Percentiles rank a stretch among this genome's conserved stretches.
Evolutionary conservation across 2,113 vertebrate genomes (phyloP).

Genomic region (Shinisaurus crocodilurus): DNA sequence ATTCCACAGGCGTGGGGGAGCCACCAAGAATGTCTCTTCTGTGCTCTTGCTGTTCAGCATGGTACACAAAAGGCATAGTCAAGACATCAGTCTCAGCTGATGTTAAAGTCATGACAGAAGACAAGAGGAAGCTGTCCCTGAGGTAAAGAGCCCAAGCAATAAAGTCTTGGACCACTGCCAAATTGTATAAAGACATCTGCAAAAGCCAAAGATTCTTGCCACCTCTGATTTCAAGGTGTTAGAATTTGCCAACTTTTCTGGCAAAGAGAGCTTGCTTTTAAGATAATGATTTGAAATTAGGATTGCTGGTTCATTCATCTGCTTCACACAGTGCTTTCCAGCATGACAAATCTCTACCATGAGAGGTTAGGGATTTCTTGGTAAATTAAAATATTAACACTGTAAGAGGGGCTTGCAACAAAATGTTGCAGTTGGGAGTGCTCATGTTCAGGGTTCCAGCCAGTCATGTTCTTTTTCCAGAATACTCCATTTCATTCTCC

Average conservation of each 20-base stretch:
- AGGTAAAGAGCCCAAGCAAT: not conserved
- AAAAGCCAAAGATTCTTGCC: not conserved
- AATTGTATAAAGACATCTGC: not conserved
- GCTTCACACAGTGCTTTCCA: not conserved
- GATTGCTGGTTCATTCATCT: constrained; percentile 1
- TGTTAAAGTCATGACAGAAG: not conserved
- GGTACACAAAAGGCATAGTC: not conserved
- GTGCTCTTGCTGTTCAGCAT: not conserved
- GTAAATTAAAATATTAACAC: not conserved
- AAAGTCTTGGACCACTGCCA: not conserved
- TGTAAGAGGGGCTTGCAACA: not conserved
- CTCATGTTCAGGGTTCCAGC: not conserved
- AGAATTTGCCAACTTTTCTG: not conserved
- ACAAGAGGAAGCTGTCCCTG: not conserved
- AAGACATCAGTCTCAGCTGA: not conserved
- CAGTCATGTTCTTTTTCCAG: not conserved
- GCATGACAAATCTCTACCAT: not conserved
- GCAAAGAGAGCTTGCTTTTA: not conserved
- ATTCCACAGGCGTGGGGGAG: too few species aligned
- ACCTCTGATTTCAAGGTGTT: not conserved
- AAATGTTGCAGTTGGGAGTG: not conserved
- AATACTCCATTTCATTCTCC: not conserved
- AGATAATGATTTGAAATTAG: constrained; percentile 1
- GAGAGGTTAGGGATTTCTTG: not conserved
- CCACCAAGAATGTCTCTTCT: not conserved